Percentiles rank a stretch among this genome's conserved stretches.
These are phyloP conservation scores for Rhinolophus sinicus DNA, from an alignment of 2,113 vertebrate species.

Conservation along the genomic window DNA sequence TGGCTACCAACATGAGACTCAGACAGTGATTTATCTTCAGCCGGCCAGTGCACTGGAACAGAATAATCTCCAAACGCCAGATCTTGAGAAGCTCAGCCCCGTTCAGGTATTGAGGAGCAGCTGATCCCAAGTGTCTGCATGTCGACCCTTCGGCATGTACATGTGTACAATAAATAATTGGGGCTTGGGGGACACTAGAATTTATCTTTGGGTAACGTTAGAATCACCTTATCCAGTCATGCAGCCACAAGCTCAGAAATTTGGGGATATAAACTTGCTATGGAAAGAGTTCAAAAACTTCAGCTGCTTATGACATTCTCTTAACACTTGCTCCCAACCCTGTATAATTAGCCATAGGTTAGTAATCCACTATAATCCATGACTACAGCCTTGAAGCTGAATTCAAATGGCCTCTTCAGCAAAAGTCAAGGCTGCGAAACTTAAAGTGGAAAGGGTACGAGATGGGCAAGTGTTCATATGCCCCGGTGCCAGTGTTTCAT, in stretches of 20 bases:
- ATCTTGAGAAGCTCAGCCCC: not conserved
- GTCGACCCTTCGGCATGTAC: not conserved
- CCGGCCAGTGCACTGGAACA: not conserved
- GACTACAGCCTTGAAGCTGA: not conserved
- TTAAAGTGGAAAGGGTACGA: not conserved
- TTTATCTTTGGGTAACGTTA: not conserved
- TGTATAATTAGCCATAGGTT: not conserved
- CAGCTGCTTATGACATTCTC: not conserved
- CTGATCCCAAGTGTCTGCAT: not conserved
- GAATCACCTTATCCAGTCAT: not conserved
- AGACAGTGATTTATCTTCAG: conserved; percentile 7
- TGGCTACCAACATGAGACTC: not conserved
- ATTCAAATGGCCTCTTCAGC: not conserved
- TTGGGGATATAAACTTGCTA: not conserved
- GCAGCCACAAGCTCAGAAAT: not conserved
- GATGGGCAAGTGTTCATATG: not conserved
- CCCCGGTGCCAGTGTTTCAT: not conserved
- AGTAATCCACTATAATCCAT: not conserved
- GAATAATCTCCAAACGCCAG: not conserved
- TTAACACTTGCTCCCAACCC: not conserved
- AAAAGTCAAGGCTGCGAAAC: not conserved
- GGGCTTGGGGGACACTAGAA: not conserved
- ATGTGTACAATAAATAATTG: not conserved
- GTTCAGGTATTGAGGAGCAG: not conserved
- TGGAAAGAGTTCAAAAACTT: not conserved